These are phyloP conservation scores for Eufriesea mexicana DNA, from an alignment of 1,140 invertebrate genomes.

Conservation along the genomic window DNA sequence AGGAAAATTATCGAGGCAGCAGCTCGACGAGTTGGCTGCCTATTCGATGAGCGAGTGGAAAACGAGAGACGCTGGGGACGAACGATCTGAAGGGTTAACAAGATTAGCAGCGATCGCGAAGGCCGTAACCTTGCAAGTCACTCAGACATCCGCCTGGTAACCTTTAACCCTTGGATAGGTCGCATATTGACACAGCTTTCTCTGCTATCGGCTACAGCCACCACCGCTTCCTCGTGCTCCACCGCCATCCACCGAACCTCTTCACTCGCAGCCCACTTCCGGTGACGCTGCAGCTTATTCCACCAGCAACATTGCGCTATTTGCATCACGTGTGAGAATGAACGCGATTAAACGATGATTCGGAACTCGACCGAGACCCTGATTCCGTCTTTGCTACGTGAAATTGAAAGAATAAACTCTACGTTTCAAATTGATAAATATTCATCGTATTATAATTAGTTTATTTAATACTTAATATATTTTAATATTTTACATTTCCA, in stretches of 20 bases:
- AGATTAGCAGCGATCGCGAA: conserved; percentile 45
- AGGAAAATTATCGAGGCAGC: conserved; percentile 16
- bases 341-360: conserved; percentile 15
- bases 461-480: too few relatives aligned
- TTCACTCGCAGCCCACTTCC: conserved; percentile 48
- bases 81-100: conserved; percentile 23
- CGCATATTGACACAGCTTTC: not conserved
- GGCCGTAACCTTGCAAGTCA: conserved; percentile 15
- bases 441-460: too few relatives aligned
- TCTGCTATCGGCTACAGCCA: conserved; percentile 7
- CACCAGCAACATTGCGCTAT: conserved; percentile 6
- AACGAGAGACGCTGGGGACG: too few relatives aligned
- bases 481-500: too few relatives aligned
- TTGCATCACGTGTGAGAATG: not conserved
- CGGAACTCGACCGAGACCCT: not conserved
- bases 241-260: not conserved
- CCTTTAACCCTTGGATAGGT: conserved; percentile 22
- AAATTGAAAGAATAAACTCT: too few relatives aligned
- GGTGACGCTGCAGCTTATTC: conserved; percentile 45
- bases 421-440: too few relatives aligned
- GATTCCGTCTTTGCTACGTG: not conserved
- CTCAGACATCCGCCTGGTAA: conserved; percentile 25
- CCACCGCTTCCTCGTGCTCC: not conserved
- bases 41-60: not conserved
- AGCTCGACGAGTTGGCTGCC: not conserved